Base-by-base conservation (phyloP, 2,113 vertebrate genomes). In the Lathamus discolor region DNA sequence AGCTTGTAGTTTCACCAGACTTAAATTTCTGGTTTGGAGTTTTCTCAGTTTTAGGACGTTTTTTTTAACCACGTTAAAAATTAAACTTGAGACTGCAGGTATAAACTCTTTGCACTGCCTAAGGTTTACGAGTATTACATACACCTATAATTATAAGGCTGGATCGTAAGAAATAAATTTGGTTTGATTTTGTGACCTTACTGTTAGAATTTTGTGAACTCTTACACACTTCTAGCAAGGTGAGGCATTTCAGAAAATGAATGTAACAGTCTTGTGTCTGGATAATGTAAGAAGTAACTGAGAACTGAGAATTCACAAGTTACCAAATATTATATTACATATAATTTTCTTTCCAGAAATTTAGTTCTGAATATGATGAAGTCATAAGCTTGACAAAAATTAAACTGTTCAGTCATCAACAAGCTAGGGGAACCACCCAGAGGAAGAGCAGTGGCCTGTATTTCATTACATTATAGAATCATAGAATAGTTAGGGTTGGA, bases 1-100 rank as follows among this genome's bases (percentile, higher is more conserved):
- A 83, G 25, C 35, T 93, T 91, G 72, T 41, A 86, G 73, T 88
- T 93, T 90, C 84, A 83, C 51, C 73, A 90, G 73, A 78, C 28
- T 61, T 81, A 51, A 67, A 68, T 94, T 88, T 94, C 76, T 91
- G 52, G 9, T 82, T 79, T 91, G 44, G 27, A 29, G 17, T 80
- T 91, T 89, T 90, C 48, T 91, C 14, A 43, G 8, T 28, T 61
- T 83, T 63, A 78, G 17, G 8, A 29, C 1, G 1, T 43, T 76
- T 80, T 80, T 75, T 88, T 81, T 88, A 8, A 69, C 23, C 25
- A 66, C 46, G 55, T 39, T 33, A 48, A 91, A 81, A 85, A 39
- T 39, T 18, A 74, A 85, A 76, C 33, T 66, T 52, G 31, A 84
- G 41, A 43, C 33, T 79, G 19, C 9, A 43, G 9, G 19, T 90